Conservation (phyloP, 2,888 invertebrate genomes). For the Dicycla oo region DNA sequence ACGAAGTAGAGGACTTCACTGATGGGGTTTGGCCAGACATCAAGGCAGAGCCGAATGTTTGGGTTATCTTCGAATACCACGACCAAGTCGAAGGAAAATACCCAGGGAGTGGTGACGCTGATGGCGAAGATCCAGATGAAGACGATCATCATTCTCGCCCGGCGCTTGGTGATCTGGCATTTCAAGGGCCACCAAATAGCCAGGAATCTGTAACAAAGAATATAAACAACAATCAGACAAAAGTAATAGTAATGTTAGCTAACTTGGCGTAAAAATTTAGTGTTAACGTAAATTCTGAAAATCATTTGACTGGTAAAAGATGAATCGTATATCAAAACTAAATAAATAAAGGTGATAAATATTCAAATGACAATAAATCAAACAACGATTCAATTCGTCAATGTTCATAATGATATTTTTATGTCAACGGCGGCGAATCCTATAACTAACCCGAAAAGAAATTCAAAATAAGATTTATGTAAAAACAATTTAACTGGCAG, state of each 20-base stretch:
- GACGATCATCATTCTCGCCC: slow-evolving; percentile 96
- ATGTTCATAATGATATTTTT: neutral
- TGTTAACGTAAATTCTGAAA: too few species aligned
- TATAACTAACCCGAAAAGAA: slow-evolving; percentile 11
- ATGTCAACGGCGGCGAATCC: neutral
- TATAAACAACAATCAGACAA: slow-evolving; percentile 16
- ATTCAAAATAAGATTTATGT: neutral
- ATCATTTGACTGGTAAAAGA: neutral
- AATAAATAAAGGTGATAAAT: neutral
- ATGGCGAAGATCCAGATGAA: slow-evolving; percentile 97
- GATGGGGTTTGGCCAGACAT: slow-evolving; percentile 96
- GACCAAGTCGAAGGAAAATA: slow-evolving; percentile 96
- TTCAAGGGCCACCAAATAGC: slow-evolving; percentile 99
- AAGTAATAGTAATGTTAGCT: too few species aligned
- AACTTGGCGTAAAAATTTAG: too few species aligned
- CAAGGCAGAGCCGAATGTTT: slow-evolving; percentile 94
- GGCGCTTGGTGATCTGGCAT: slow-evolving; percentile 96
- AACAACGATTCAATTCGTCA: neutral
- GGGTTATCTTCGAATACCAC: slow-evolving; percentile 94
- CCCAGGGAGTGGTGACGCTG: slow-evolving; percentile 97
- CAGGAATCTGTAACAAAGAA: slow-evolving; percentile 94
- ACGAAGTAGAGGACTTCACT: slow-evolving; percentile 96
- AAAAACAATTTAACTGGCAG: neutral
- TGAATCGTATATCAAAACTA: neutral
- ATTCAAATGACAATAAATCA: neutral